Evolutionary conservation across 2,797 vertebrate species (phyloP).

Genomic region (Enteromius fasciolatus): DNA sequence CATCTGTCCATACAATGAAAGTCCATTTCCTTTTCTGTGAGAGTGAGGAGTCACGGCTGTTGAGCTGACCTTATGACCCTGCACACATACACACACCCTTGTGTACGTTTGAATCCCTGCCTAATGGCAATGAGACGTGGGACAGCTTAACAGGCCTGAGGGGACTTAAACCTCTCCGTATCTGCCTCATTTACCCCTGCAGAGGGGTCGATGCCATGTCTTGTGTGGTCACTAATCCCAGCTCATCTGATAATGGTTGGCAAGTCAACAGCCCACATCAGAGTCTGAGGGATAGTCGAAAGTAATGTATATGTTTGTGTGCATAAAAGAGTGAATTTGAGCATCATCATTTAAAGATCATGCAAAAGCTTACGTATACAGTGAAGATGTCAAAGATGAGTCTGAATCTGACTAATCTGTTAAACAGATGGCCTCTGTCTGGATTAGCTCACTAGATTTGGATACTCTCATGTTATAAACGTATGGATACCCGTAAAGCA

Average conservation of each 20-base stretch:
- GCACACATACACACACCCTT: slow-evolving; percentile 45
- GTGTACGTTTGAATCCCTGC: slow-evolving; percentile 57
- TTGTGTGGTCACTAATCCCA: slow-evolving; percentile 49
- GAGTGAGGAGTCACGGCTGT: slow-evolving; percentile 18
- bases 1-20: slow-evolving; percentile 1
- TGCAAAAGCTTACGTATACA: not conserved
- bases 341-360: not conserved
- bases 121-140: slow-evolving; percentile 55
- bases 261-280: not conserved
- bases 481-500: not conserved
- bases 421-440: slow-evolving; percentile 26
- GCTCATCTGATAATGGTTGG: slow-evolving; percentile 7
- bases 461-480: not conserved
- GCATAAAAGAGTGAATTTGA: not conserved
- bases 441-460: not conserved
- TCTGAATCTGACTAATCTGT: slow-evolving; percentile 35
- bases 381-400: not conserved
- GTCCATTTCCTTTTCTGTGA: slow-evolving; percentile 17
- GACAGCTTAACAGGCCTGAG: slow-evolving; percentile 57
- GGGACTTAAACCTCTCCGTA: slow-evolving; percentile 49
- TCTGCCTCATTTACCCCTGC: slow-evolving; percentile 23
- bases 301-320: not conserved
- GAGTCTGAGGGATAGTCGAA: not conserved
- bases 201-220: slow-evolving; percentile 37
- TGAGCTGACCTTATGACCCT: slow-evolving; percentile 71